Base-by-base conservation (phyloP, 2,888 invertebrate species). In the Ptilodon capucinus region DNA sequence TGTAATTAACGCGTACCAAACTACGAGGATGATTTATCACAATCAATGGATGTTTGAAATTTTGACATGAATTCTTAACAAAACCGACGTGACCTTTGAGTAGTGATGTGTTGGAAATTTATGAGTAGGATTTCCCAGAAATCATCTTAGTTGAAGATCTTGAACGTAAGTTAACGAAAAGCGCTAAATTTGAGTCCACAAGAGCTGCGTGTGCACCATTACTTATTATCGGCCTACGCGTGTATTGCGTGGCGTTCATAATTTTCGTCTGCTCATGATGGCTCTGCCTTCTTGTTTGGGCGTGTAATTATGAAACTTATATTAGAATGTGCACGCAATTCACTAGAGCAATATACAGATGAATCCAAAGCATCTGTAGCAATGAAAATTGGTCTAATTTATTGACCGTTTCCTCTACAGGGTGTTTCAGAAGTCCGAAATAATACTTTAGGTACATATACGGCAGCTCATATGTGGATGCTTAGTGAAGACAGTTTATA, bases 201-300 rank as follows among this genome's bases (percentile, higher is more conserved):
- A 28, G 35, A 54, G 51, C 54, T 61, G 51, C 57, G 57, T 68
- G 53, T 51, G 51, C 55, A 64, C 63, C 61, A 76, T 82, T 79
- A 80, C 76, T 79, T 73, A 73, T 74, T 83, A 81, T 72, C 76
- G 47, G 68, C 87, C 87, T 82, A 88, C 87, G 79, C 82, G 57
- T 68, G 57, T 57, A 75, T 82, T 79, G 80, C 81, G 80, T 80
- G 79, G 79, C 76, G 77, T 83, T 86, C 78, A 82, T 74, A 83
- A 86, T 86, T 87, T 86, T 82, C 79, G 79, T 82, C 67, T 67
- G 74, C 71, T 74, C 77, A 71, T 72, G 76, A 78, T 81, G 79
- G 73, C 71, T 61, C 54, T 66, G 60, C 58, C 69, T 57, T 60
- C 66, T 77, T 79, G 79, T 81, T 79, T 74, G 73, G 74, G 76